Conservation (phyloP, 2,797 vertebrate species). For the Ibycter americanus region DNA sequence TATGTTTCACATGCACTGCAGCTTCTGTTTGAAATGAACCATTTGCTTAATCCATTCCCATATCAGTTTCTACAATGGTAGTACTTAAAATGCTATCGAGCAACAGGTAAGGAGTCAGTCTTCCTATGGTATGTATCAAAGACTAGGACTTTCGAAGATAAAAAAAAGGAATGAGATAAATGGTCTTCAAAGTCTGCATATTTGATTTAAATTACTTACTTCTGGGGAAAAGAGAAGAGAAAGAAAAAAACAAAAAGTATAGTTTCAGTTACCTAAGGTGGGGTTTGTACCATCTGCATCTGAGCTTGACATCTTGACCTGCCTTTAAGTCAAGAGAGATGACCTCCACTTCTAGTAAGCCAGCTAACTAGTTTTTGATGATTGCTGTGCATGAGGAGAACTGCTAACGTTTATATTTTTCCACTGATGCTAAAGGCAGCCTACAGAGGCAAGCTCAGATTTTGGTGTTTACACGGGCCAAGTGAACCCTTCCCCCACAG, state of each 20-base stretch:
- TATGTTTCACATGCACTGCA: neutral
- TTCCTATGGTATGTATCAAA: neutral
- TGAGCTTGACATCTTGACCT: neutral
- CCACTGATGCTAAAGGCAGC: neutral
- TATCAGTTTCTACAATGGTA: neutral
- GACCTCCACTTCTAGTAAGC: neutral
- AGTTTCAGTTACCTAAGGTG: neutral
- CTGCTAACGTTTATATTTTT: neutral
- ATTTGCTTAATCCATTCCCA: neutral
- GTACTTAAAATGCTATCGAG: neutral
- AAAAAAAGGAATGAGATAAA: neutral
- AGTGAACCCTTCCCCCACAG: fast-evolving
- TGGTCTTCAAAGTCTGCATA: fast-evolving
- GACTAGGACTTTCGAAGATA: neutral
- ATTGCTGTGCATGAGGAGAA: neutral
- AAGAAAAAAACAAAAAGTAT: neutral
- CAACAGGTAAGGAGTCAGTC: neutral
- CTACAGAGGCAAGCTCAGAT: neutral
- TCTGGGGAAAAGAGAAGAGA: neutral
- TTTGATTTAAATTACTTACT: neutral
- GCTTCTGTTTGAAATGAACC: neutral
- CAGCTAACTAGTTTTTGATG: neutral
- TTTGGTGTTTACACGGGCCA: neutral
- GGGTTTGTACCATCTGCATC: neutral
- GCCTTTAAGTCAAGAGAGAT: neutral